phyloP scores from a whole-genome alignment of 2,113 vertebrate genomes.

The Cepphus grylle region DNA sequence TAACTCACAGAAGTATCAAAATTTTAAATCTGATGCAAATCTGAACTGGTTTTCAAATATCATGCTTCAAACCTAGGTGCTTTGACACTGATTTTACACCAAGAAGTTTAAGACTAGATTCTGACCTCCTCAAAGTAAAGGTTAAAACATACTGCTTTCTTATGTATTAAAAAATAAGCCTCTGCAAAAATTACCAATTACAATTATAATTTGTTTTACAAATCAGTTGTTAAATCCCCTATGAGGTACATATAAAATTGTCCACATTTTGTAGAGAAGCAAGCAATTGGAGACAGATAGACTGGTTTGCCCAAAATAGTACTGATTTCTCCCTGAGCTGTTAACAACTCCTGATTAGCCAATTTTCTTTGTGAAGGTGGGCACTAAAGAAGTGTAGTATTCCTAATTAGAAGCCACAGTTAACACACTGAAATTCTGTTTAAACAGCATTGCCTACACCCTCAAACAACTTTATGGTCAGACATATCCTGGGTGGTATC shows the following conservation, averaged over 20 bases:
- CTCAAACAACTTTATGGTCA: neutral
- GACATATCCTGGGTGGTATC: neutral
- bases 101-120: neutral
- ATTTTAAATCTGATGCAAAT: neutral
- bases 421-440: conserved; percentile 11
- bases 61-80: neutral
- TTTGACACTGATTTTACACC: neutral
- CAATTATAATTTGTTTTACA: neutral
- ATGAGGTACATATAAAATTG: neutral
- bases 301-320: neutral
- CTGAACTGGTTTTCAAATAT: neutral
- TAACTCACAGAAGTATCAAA: neutral
- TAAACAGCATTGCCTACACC: neutral
- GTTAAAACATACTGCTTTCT: neutral
- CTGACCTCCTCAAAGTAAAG: neutral
- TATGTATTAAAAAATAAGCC: neutral
- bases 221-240: neutral
- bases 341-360: conserved; percentile 15
- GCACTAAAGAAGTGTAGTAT: neutral
- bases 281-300: neutral
- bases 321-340: neutral
- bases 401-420: neutral
- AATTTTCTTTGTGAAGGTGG: conserved; percentile 9
- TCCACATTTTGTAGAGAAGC: neutral
- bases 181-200: neutral